Evolutionary conservation across 2,888 invertebrate genomes (phyloP), one percentile per base, ranked within the genome.

Genomic region (Salpingus planirostris): DNA sequence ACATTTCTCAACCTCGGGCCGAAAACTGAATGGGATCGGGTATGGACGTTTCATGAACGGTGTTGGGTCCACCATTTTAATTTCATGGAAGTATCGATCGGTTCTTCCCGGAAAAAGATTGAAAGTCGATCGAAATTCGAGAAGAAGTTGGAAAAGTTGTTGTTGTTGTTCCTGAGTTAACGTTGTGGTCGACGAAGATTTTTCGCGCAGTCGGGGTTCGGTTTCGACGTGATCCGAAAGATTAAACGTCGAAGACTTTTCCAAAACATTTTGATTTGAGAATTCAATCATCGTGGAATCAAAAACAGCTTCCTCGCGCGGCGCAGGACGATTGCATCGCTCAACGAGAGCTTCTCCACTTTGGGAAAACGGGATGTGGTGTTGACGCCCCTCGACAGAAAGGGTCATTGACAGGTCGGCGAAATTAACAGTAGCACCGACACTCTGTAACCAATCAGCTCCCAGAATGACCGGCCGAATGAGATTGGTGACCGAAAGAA

Each of bases 1-100:
- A 31, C 49, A 46, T 2, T 32, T 22, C 23, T 49, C 48, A 8
- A 57, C 49, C 2, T 36, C 43, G 4, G 35, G 29, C 11, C 55
- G 29, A 6, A 46, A 28, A 4, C 49, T 37, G 15, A 51, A 40
- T 3, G 55, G 54, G 4, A 57, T 41, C 1, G 58, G 49, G 35
- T 60, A 57, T 3, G 52, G 46, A 22, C 45, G 37, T 15, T 35
- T 27, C 2, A 43, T 27, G 36, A 48, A 47, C 3, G 45, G 44
- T 12, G 42, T 44, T 38, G 36, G 6, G 25, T 24, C n/a, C 44
- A 47, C 8, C 33, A 50, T 24, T 13, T 40, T 42, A 5, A 54
- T 50, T 6, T 42, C 24, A 30, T 52, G 54, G 14, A 40, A 33
- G 30, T 41, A 55, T 11, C 31, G 29, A 18, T 31, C 14, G 5